These are phyloP conservation scores for Cantharis rustica DNA, from an alignment of 2,888 invertebrate species.

Conservation along the genomic window DNA sequence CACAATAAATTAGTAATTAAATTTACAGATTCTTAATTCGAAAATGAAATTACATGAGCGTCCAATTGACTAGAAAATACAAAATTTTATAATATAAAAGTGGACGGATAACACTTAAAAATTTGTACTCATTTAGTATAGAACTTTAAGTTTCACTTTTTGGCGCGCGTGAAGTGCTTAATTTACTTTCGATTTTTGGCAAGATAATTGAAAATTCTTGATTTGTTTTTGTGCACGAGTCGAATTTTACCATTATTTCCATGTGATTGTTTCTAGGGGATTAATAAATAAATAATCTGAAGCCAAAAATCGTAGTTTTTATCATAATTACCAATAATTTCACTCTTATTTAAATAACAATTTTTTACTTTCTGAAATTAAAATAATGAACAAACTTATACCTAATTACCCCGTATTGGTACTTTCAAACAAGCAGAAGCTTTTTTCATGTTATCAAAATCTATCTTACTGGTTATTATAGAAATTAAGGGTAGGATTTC, in stretches of 20 bases:
- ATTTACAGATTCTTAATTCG: conserved; percentile 16
- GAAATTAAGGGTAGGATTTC: too few relatives aligned
- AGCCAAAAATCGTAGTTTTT: not conserved
- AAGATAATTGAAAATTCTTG: not conserved
- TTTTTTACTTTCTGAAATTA: too few relatives aligned
- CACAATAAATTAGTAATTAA: conserved; percentile 21
- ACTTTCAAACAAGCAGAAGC: too few relatives aligned
- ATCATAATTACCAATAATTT: not conserved
- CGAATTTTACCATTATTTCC: not conserved
- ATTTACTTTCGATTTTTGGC: not conserved
- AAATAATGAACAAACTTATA: too few relatives aligned
- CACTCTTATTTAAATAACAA: too few relatives aligned
- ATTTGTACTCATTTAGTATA: conserved; percentile 21
- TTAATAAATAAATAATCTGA: not conserved
- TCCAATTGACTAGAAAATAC: conserved; percentile 29
- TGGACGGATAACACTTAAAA: conserved; percentile 30
- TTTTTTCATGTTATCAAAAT: too few relatives aligned
- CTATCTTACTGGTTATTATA: too few relatives aligned
- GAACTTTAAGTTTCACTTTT: not conserved
- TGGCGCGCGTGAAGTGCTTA: not conserved
- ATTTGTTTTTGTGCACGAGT: not conserved
- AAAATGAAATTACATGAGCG: conserved; percentile 20
- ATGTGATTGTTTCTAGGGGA: not conserved
- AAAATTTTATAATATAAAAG: conserved; percentile 25
- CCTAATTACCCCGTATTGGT: too few relatives aligned